Conservation (phyloP, 2,113 vertebrate genomes). For the Sinocyclocheilus rhinocerous region DNA sequence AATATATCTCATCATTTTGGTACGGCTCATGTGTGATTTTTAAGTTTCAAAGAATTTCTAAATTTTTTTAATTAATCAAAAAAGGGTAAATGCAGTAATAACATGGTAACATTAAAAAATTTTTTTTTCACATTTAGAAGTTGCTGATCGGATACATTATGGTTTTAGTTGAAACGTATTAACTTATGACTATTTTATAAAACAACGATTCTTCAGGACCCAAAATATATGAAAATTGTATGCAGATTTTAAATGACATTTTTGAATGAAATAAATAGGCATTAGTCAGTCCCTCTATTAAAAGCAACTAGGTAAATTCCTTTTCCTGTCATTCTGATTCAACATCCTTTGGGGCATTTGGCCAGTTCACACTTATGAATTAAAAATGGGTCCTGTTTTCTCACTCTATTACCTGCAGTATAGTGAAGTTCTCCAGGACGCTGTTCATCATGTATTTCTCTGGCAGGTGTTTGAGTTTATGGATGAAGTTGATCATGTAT, state of each 20-base stretch:
- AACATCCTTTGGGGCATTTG: not conserved
- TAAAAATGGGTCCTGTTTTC: not conserved
- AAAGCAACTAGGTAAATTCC: not conserved
- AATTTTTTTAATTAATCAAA: not conserved
- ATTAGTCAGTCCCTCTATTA: not conserved
- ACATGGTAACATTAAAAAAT: no score
- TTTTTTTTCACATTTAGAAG: not conserved
- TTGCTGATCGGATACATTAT: not conserved
- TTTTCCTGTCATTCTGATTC: no score
- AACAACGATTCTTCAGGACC: not conserved
- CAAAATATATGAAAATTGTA: not conserved
- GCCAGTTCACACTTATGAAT: no score
- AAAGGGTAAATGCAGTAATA: no score
- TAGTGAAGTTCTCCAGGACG: conserved; percentile 97
- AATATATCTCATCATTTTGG: no score
- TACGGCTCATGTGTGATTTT: no score
- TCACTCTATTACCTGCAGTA: conserved; percentile 82
- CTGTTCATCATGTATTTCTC: conserved; percentile 99
- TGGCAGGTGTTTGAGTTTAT: conserved; percentile 94
- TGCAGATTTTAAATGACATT: not conserved
- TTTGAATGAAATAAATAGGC: not conserved
- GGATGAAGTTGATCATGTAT: conserved; percentile 99
- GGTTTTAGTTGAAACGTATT: not conserved
- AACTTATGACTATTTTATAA: not conserved
- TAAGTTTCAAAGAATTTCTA: no score